Conservation (phyloP, 37 sponge, comb jelly and placozoan genomes). For the Mnemiopsis leidyi region DNA sequence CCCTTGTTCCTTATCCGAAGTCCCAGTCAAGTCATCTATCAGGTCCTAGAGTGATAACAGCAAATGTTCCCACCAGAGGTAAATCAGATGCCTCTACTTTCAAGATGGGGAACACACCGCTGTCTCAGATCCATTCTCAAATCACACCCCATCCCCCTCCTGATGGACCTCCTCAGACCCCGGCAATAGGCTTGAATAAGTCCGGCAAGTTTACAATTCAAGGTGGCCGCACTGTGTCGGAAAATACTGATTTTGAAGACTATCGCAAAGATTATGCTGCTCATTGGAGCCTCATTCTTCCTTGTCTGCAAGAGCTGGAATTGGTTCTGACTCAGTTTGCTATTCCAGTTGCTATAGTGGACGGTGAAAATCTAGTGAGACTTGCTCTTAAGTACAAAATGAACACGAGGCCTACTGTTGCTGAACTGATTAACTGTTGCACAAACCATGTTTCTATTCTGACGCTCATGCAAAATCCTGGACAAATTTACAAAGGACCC, state of each 20-base stretch:
- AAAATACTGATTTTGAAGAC: slow-evolving; percentile 64
- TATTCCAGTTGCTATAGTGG: slow-evolving; percentile 72
- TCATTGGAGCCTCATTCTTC: slow-evolving; percentile 66
- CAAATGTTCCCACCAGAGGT: slow-evolving; percentile 5
- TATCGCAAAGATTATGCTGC: not conserved
- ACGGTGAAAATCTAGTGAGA: slow-evolving; percentile 68
- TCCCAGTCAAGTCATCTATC: not conserved
- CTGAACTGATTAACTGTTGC: slow-evolving; percentile 62
- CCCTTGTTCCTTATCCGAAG: slow-evolving; percentile 6
- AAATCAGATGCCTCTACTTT: slow-evolving; percentile 29
- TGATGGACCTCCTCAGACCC: slow-evolving; percentile 56
- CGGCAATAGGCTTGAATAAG: slow-evolving; percentile 6
- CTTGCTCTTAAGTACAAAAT: slow-evolving; percentile 76
- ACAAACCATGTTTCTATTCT: slow-evolving; percentile 52
- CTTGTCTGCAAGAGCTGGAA: slow-evolving; percentile 70
- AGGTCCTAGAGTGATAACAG: slow-evolving; percentile 26
- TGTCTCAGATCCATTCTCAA: not conserved
- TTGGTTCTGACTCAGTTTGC: slow-evolving; percentile 71
- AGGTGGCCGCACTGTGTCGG: slow-evolving; percentile 20
- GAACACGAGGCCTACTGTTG: slow-evolving; percentile 69
- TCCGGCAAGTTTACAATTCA: slow-evolving; percentile 59
- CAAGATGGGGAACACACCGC: slow-evolving; percentile 54
- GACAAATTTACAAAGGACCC: slow-evolving; percentile 60
- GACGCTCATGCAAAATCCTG: slow-evolving; percentile 13
- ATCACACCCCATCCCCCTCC: slow-evolving; percentile 33